These are phyloP conservation scores for Anguilla anguilla DNA, from an alignment of 2,797 vertebrate species.

Conservation along the genomic window DNA sequence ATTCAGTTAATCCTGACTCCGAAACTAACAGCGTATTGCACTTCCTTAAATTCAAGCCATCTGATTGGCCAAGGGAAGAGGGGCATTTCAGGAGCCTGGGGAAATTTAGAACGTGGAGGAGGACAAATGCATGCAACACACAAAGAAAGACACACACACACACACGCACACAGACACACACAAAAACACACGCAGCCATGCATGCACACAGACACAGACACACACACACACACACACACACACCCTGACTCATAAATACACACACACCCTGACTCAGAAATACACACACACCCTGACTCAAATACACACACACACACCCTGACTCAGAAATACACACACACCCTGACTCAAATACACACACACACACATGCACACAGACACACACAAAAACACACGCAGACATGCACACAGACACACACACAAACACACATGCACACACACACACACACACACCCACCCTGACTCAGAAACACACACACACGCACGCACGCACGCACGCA, in stretches of 20 bases:
- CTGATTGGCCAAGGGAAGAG: background rate
- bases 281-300: no score
- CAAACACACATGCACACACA: background rate
- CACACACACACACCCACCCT: no score
- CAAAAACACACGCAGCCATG: background rate
- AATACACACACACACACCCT: no score
- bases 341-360: no score
- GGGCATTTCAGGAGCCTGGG: background rate
- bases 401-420: background rate
- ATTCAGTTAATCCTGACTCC: background rate
- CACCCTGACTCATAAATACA: background rate
- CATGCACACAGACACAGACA: background rate
- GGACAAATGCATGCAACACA: background rate
- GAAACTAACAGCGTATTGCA: background rate
- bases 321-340: no score
- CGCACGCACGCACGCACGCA: background rate
- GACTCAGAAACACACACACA: no score
- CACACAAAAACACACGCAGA: background rate
- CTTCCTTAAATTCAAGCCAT: background rate
- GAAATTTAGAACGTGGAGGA: no score
- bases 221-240: background rate
- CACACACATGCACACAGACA: no score
- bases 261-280: background rate
- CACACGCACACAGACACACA: background rate
- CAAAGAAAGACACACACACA: background rate